A percentile compares a stretch with the other conserved stretches of the same genome.
These are phyloP conservation scores for Acanthosepion pharaonis DNA, from an alignment of 2,888 invertebrate genomes.

Conservation along the genomic window DNA sequence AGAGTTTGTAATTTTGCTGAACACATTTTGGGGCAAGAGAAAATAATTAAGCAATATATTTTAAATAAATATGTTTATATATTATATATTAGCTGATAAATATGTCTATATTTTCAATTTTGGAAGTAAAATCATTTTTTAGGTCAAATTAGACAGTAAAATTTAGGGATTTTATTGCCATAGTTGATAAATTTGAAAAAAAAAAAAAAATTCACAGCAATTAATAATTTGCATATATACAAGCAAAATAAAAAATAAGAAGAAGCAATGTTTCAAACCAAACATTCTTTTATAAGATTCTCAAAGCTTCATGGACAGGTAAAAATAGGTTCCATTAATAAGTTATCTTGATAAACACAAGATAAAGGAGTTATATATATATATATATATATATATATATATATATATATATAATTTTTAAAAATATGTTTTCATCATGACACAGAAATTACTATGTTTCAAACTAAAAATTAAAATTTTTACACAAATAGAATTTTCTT, in stretches of 20 bases:
- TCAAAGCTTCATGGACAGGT: slow-evolving; percentile 20
- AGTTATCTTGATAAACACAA: background rate
- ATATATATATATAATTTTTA: background rate
- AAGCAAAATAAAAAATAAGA: background rate
- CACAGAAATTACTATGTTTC: too few relatives aligned
- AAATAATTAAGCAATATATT: background rate
- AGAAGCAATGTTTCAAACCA: background rate
- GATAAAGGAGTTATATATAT: background rate
- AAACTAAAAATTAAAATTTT: too few relatives aligned
- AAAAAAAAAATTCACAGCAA: background rate
- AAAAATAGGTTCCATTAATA: background rate
- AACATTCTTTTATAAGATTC: background rate
- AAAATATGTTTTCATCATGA: too few relatives aligned
- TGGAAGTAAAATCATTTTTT: background rate
- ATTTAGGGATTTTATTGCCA: background rate
- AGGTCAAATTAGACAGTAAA: slow-evolving; percentile 3
- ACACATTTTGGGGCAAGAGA: slow-evolving; percentile 4
- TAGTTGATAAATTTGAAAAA: background rate
- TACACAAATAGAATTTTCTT: background rate
- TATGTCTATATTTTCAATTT: background rate
- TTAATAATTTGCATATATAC: background rate
- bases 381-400: background rate
- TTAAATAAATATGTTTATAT: background rate
- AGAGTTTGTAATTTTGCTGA: background rate
- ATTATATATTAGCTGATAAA: background rate